These are phyloP conservation scores for Megalops atlanticus DNA, from an alignment of 2,113 vertebrate species.

Conservation along the genomic window DNA sequence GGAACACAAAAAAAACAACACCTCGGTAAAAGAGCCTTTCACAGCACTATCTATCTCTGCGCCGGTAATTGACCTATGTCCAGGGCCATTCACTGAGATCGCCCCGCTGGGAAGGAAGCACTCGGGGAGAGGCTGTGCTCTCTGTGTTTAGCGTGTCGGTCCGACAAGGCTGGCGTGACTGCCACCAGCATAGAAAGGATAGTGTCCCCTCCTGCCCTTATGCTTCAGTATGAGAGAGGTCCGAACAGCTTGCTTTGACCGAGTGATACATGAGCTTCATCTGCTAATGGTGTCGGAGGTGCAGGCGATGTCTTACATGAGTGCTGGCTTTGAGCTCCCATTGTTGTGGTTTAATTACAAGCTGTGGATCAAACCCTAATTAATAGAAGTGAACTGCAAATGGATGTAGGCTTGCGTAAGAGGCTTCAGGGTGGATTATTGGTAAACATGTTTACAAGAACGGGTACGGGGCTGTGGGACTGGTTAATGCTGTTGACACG, in stretches of 20 bases:
- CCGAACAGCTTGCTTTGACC: not conserved
- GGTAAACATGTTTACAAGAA: not conserved
- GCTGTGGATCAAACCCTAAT: not conserved
- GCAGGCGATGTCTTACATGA: constrained; percentile 13
- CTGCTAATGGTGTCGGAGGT: constrained; percentile 13
- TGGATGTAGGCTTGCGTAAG: not conserved
- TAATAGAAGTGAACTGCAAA: not conserved
- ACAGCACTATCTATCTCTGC: too few species aligned
- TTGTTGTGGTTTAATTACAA: constrained; percentile 19
- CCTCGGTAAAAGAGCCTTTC: not conserved
- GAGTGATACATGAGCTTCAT: constrained; percentile 30
- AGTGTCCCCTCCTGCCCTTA: too few species aligned
- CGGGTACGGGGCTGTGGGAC: not conserved
- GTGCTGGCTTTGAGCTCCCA: constrained; percentile 3
- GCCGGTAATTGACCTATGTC: too few species aligned
- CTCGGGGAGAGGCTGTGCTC: too few species aligned
- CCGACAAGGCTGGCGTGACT: too few species aligned
- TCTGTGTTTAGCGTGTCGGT: too few species aligned
- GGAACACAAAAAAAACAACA: not conserved
- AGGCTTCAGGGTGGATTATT: not conserved
- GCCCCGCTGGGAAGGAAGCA: too few species aligned
- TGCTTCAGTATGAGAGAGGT: too few species aligned
- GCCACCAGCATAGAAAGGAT: too few species aligned
- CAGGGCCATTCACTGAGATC: too few species aligned
- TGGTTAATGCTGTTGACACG: not conserved